phyloP scores from a whole-genome alignment of 2,797 vertebrate genomes.

The Alectoris magna region DNA sequence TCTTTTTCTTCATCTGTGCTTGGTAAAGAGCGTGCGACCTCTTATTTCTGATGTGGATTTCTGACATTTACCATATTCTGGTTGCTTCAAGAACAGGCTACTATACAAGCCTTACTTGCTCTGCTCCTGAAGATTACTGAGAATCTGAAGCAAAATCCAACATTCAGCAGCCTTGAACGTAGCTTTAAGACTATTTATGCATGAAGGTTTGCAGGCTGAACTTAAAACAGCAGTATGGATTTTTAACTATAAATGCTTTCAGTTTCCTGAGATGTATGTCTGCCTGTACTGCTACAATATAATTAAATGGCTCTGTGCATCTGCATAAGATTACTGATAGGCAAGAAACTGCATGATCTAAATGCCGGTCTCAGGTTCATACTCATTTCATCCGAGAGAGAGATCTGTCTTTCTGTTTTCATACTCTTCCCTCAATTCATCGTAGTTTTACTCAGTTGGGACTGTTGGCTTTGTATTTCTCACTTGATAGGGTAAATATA shows the following conservation, averaged over 20 bases:
- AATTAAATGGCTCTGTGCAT: neutral
- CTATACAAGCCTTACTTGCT: neutral
- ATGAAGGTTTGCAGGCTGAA: neutral
- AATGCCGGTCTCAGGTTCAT: neutral
- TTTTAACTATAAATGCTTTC: constrained; percentile 25
- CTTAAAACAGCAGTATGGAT: neutral
- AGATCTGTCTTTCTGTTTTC: neutral
- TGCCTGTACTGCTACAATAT: neutral
- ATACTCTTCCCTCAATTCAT: neutral
- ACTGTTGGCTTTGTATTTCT: neutral
- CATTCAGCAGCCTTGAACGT: neutral
- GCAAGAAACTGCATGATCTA: neutral
- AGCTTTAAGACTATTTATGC: neutral
- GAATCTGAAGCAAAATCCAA: constrained; percentile 11
- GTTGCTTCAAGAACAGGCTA: constrained; percentile 17
- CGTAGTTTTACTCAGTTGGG: neutral
- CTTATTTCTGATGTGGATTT: constrained; percentile 68
- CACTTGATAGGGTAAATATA: neutral
- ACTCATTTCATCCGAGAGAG: neutral
- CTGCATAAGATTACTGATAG: neutral
- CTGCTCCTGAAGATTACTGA: neutral
- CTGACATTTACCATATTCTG: constrained; percentile 55
- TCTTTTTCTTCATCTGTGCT: neutral
- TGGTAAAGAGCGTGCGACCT: constrained; percentile 13
- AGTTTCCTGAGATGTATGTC: neutral